Evolutionary conservation across 1,140 invertebrate species (phyloP), one percentile per base, ranked within the genome.

Genomic region (Heliconius eleuchia): DNA sequence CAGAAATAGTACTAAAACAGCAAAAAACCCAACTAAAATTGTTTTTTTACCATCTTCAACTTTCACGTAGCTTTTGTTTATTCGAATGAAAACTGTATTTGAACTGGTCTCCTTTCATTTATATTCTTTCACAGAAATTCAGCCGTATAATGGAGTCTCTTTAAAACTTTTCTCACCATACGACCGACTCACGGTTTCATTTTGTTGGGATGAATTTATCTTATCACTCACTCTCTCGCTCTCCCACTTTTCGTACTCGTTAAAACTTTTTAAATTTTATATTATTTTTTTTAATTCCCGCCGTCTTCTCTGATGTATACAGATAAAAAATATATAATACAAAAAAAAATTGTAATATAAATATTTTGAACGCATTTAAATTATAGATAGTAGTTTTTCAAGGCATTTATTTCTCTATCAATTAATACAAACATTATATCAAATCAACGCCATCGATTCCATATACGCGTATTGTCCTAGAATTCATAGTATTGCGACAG

Each of bases 21-120:
- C 8, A 60, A 60, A 60, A 57, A 52, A 52, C 3, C 5, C 2
- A 23, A 19, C 55, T 2, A 60, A 60, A 60, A 60, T 23, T 11
- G 55, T 19, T 52, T 60, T 60, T 60, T 60, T 23, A 60, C 19
- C n/a, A 23, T 60, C 7, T 23, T 23, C n/a, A 60, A n/a, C n/a
- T 60, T 60, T 60, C n/a, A 60, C n/a, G 8, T 60, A 8, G 55
- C 55, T 60, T 60, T 60, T 60, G 55, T 60, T 60, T 60, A 60
- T 60, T 2, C n/a, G 55, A 60, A 60, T 23, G 55, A 23, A 60
- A 60, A 60, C 55, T 60, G 19, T 60, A 60, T 60, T 60, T 60
- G 55, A 60, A 60, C 19, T 60, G 55, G 19, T 60, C 55, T 60
- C 55, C 55, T 57, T 57, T 57, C 55, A 57, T 23, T 23, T 23